Evolutionary conservation across 2,113 vertebrate species (phyloP).

Genomic region (Rhinichthys klamathensis): DNA sequence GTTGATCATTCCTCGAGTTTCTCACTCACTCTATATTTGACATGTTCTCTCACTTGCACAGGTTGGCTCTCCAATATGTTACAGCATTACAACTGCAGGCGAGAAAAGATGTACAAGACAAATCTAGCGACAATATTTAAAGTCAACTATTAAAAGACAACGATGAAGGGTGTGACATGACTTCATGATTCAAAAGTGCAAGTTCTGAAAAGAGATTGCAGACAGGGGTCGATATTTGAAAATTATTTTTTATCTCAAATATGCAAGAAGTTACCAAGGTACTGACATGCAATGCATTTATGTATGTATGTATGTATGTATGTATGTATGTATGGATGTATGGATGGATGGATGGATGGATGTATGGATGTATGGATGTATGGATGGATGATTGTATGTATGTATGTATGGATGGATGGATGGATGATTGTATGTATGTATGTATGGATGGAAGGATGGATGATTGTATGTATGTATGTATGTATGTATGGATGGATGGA

Average conservation of each 20-base stretch:
- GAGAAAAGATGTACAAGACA: not conserved
- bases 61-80: not conserved
- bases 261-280: not conserved
- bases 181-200: too few relatives aligned
- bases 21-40: slow-evolving; percentile 18
- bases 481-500: too few relatives aligned
- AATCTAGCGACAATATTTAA: not conserved
- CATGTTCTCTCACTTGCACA: slow-evolving; percentile 4
- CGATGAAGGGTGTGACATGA: not conserved
- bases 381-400: too few relatives aligned
- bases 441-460: rapidly evolving
- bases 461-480: too few relatives aligned
- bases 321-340: too few relatives aligned
- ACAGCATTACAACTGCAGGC: not conserved
- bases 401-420: too few relatives aligned
- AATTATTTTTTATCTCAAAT: not conserved
- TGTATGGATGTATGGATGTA: too few relatives aligned
- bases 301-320: too few relatives aligned
- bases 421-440: rapidly evolving
- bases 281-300: too few relatives aligned
- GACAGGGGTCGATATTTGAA: not conserved
- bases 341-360: too few relatives aligned
- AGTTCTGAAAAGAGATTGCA: not conserved
- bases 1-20: not conserved
- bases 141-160: not conserved